Conservation (phyloP, 2,113 vertebrate species). For the Corythornis madagascariensis region DNA sequence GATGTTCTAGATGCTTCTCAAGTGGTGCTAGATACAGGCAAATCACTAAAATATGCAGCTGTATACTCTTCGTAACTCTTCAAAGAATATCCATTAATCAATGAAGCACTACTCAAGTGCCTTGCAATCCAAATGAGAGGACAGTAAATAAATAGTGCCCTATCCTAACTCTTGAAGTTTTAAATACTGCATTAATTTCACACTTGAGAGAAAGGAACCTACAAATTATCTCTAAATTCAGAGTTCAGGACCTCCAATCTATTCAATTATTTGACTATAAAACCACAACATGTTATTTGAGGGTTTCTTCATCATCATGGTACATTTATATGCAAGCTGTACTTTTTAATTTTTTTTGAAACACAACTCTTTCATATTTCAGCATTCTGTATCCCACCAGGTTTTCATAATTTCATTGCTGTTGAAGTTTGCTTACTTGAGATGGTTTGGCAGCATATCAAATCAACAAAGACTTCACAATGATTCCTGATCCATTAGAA, state of each 20-base stretch:
- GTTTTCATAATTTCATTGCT: not conserved
- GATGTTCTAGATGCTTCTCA: not conserved
- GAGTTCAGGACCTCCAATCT: not conserved
- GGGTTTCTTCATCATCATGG: not conserved
- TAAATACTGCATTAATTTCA: not conserved
- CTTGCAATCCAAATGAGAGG: not conserved
- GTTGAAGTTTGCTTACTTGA: not conserved
- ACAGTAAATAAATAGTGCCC: not conserved
- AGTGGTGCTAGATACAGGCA: not conserved
- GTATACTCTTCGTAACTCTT: not conserved
- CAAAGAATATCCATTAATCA: not conserved
- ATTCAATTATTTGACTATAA: not conserved
- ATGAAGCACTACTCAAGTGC: not conserved
- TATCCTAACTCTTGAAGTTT: not conserved
- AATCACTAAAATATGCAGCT: not conserved
- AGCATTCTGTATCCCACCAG: not conserved
- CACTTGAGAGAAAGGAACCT: not conserved
- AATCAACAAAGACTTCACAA: not conserved
- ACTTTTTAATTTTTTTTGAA: not conserved
- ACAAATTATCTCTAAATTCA: not conserved
- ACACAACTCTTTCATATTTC: not conserved
- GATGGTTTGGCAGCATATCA: not conserved
- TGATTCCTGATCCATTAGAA: not conserved
- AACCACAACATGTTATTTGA: not conserved
- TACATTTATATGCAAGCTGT: not conserved